These are phyloP conservation scores for Pangasius krempfi DNA, from an alignment of 2,797 vertebrate species.

Conservation along the genomic window DNA sequence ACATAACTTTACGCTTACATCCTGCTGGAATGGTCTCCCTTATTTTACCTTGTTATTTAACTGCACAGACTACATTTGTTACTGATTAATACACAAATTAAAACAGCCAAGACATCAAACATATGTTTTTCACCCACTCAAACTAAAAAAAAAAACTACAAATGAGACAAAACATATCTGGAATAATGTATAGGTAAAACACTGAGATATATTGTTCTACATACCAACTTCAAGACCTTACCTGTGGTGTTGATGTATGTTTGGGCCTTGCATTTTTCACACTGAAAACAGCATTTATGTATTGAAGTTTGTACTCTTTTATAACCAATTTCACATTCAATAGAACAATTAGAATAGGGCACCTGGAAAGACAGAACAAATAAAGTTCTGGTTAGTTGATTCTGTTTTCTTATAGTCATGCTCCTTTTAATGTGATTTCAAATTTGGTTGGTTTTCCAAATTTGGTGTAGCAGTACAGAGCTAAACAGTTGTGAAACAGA, in stretches of 20 bases:
- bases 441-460: not conserved
- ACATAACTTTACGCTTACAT: not conserved
- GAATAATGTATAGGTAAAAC: not conserved
- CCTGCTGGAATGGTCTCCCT: not conserved
- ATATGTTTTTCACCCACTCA: not conserved
- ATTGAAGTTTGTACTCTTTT: slow-evolving; percentile 60
- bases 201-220: not conserved
- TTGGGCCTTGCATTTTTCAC: slow-evolving; percentile 65
- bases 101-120: not conserved
- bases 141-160: not conserved
- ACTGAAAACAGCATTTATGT: slow-evolving; percentile 79
- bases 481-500: too few relatives aligned
- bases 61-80: not conserved
- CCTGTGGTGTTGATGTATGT: slow-evolving; percentile 76
- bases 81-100: not conserved
- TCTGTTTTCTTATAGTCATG: not conserved
- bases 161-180: not conserved
- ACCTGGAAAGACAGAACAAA: slow-evolving; percentile 58
- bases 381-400: not conserved
- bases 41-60: too few relatives aligned
- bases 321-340: slow-evolving; percentile 68
- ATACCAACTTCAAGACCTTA: slow-evolving; percentile 24
- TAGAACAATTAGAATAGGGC: slow-evolving; percentile 72
- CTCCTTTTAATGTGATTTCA: not conserved
- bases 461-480: not conserved